Conservation (phyloP, 2,797 vertebrate species). For the Meda fulgida region DNA sequence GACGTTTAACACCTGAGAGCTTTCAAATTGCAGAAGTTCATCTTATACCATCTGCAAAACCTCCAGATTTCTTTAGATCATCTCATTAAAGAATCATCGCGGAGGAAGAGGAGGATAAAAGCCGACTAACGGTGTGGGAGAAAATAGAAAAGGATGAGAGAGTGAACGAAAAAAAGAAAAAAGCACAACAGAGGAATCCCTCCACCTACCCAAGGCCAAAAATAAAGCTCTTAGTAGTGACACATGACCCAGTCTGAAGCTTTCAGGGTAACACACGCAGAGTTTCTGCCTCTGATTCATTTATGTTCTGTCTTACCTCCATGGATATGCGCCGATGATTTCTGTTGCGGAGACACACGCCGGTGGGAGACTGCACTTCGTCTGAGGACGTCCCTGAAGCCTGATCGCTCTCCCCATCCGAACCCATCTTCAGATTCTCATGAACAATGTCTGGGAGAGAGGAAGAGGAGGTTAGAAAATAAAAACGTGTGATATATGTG, state of each 20-base stretch:
- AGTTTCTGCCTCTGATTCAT: not conserved
- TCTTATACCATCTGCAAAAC: not conserved
- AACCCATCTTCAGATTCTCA: constrained; percentile 99
- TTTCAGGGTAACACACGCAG: constrained; percentile 30
- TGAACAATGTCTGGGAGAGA: constrained; percentile 90
- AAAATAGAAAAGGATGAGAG: constrained; percentile 9
- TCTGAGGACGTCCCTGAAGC: constrained; percentile 98
- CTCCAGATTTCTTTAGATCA: not conserved
- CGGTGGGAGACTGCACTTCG: constrained; percentile 96
- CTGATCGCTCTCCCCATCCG: constrained; percentile 97
- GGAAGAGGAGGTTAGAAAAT: not conserved
- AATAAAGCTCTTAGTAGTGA: constrained; percentile 46
- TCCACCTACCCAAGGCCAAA: constrained; percentile 48
- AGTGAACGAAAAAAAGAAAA: not conserved
- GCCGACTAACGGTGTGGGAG: not conserved
- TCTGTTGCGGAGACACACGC: constrained; percentile 93
- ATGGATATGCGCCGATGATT: constrained; percentile 96
- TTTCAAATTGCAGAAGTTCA: not conserved
- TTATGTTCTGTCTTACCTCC: constrained; percentile 82
- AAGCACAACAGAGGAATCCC: constrained; percentile 35
- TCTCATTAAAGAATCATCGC: not conserved
- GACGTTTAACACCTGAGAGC: not conserved
- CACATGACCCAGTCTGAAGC: constrained; percentile 29
- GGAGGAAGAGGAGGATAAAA: not conserved
- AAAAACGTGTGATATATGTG: not conserved